phyloP scores from a whole-genome alignment of 2,888 invertebrate genomes.

The Ceratothoa steindachneri region DNA sequence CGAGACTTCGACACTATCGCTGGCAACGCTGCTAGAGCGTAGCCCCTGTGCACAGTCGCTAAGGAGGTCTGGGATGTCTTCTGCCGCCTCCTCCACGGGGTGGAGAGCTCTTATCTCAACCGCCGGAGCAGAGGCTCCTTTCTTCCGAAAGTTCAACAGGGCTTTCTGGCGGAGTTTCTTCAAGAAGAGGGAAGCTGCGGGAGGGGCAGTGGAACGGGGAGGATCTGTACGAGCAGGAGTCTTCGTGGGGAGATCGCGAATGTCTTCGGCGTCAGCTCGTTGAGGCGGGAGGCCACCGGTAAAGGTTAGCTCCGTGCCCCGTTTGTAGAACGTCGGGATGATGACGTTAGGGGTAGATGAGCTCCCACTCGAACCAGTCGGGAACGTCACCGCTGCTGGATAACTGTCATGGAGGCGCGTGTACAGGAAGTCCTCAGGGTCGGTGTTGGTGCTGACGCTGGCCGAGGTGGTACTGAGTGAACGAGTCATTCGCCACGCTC shows the following conservation, averaged over 20 bases:
- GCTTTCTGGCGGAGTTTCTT: not conserved
- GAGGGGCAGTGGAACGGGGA: not conserved
- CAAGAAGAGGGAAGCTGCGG: not conserved
- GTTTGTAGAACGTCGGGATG: not conserved
- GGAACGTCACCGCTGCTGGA: not conserved
- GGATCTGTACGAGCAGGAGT: not conserved
- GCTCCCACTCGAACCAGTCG: not conserved
- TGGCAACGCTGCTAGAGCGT: no score
- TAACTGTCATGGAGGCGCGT: not conserved
- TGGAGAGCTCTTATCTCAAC: not conserved
- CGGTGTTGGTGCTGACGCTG: conserved; percentile 40
- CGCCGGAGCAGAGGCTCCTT: no score
- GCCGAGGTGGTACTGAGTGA: conserved; percentile 35
- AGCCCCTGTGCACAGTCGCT: not conserved
- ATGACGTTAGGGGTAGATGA: not conserved
- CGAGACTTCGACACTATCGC: no score
- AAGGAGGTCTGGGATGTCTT: not conserved
- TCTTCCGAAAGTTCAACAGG: not conserved
- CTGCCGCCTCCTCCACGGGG: not conserved
- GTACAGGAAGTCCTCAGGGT: conserved; percentile 29
- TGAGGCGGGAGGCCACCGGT: conserved; percentile 44
- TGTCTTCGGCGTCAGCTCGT: not conserved
- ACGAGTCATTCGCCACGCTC: conserved; percentile 18
- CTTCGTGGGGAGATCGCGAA: not conserved
- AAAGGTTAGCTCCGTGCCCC: conserved; percentile 56